These are phyloP conservation scores for Diplazon laetatorius DNA, from an alignment of 2,888 invertebrate genomes.

Conservation along the genomic window DNA sequence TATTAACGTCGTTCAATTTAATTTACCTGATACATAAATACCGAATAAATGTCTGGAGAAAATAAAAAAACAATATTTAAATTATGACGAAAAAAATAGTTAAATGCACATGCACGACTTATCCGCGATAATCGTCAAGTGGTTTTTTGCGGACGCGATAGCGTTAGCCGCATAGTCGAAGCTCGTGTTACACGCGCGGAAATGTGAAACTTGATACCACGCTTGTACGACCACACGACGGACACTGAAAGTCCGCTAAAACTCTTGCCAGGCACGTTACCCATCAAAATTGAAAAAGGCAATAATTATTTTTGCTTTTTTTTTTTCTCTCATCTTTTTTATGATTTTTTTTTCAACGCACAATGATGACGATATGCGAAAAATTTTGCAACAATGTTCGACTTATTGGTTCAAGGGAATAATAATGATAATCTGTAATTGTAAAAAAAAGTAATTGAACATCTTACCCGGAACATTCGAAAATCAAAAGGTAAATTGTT, in stretches of 20 bases:
- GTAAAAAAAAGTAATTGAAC: neutral
- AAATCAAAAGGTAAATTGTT: neutral
- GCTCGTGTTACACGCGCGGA: constrained; percentile 58
- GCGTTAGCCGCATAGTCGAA: constrained; percentile 21
- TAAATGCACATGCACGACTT: neutral
- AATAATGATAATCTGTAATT: neutral
- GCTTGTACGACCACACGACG: constrained; percentile 42
- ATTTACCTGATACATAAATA: too few relatives aligned
- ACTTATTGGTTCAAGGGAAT: too few relatives aligned
- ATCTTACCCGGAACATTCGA: neutral
- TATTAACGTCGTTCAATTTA: too few relatives aligned
- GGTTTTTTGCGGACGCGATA: constrained; percentile 11
- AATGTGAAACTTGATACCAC: constrained; percentile 54
- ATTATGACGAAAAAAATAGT: too few relatives aligned
- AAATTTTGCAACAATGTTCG: too few relatives aligned
- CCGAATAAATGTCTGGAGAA: too few relatives aligned
- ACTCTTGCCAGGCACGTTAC: too few relatives aligned
- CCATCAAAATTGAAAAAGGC: neutral
- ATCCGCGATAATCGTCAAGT: constrained; percentile 40
- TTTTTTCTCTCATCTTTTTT: neutral
- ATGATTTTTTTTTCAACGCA: too few relatives aligned
- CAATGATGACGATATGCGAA: too few relatives aligned
- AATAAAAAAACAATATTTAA: too few relatives aligned
- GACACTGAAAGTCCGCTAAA: constrained; percentile 42
- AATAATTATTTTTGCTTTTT: constrained; percentile 4